Evolutionary conservation across 2,113 vertebrate genomes (phyloP).

Genomic region (Glareola pratincola): DNA sequence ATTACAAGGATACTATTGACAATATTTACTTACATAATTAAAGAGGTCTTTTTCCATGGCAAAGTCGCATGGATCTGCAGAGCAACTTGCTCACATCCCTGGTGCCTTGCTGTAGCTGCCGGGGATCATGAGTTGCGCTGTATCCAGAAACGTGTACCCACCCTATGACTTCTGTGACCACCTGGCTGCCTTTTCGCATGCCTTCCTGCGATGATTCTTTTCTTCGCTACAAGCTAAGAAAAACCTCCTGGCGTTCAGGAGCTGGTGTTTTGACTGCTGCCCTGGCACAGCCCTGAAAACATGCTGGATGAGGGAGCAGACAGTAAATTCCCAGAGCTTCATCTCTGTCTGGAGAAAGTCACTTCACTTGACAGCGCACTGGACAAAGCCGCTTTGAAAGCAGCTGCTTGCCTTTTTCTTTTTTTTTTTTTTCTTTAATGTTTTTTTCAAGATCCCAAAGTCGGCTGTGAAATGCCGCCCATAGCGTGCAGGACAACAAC

Average conservation of each 20-base stretch:
- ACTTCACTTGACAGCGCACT: background rate
- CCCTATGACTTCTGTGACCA: background rate
- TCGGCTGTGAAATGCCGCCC: background rate
- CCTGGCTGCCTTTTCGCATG: background rate
- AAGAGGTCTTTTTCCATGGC: background rate
- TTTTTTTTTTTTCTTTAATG: background rate
- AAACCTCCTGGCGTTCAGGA: background rate
- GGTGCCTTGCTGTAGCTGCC: background rate
- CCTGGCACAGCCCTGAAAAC: background rate
- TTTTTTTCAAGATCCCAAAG: background rate
- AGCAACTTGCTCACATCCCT: background rate
- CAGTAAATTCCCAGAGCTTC: background rate
- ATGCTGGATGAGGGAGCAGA: background rate
- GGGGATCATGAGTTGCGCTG: background rate
- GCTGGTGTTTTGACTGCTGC: background rate
- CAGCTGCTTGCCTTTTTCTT: background rate
- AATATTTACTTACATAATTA: background rate
- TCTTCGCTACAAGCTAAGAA: background rate
- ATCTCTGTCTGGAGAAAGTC: background rate
- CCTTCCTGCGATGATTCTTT: background rate
- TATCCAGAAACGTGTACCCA: background rate
- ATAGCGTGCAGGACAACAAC: background rate
- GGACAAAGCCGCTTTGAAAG: conserved; percentile 23
- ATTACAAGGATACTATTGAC: background rate
- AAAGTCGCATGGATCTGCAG: background rate